A percentile compares a stretch with the other conserved stretches of the same genome.
Conservation (phyloP, 2,797 vertebrate species). For the Percopsis omiscomaycus region DNA sequence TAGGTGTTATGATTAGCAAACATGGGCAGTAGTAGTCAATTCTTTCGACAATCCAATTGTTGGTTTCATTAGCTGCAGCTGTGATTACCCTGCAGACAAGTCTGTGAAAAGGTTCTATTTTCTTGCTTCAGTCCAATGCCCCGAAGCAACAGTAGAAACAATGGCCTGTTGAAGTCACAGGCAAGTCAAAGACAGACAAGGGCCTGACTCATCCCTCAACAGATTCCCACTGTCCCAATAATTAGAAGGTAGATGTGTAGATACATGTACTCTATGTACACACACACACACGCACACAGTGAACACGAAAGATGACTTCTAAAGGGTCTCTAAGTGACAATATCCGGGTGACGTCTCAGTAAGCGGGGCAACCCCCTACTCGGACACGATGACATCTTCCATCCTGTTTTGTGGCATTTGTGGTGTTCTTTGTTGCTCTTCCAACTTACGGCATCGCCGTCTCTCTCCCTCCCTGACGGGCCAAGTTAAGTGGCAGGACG, state of each 20-base stretch:
- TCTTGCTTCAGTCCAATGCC: slow-evolving; percentile 42
- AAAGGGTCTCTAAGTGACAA: slow-evolving; percentile 33
- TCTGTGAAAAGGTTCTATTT: too few species aligned
- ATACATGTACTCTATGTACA: neutral
- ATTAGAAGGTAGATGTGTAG: neutral
- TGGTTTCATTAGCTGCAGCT: too few species aligned
- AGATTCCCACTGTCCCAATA: slow-evolving; percentile 27
- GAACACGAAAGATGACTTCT: slow-evolving; percentile 15
- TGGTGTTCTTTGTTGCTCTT: slow-evolving; percentile 28
- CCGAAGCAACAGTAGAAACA: slow-evolving; percentile 62
- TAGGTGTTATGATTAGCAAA: too few species aligned
- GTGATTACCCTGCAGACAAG: too few species aligned
- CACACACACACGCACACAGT: slow-evolving; percentile 5
- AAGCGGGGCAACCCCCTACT: slow-evolving; percentile 22
- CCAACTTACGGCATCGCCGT: slow-evolving; percentile 13
- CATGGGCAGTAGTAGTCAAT: too few species aligned
- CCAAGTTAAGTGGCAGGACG: slow-evolving; percentile 14
- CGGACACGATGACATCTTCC: slow-evolving; percentile 40
- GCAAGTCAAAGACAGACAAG: slow-evolving; percentile 47
- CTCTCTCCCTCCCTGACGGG: slow-evolving; percentile 20
- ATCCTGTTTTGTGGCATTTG: slow-evolving; percentile 16
- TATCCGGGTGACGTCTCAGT: slow-evolving; percentile 53
- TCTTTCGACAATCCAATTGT: too few species aligned
- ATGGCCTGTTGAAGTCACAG: slow-evolving; percentile 58
- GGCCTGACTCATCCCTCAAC: slow-evolving; percentile 35